Evolutionary conservation across 2,888 invertebrate species (phyloP), one percentile per base, ranked within the genome.

Genomic region (Drosophila falleni): DNA sequence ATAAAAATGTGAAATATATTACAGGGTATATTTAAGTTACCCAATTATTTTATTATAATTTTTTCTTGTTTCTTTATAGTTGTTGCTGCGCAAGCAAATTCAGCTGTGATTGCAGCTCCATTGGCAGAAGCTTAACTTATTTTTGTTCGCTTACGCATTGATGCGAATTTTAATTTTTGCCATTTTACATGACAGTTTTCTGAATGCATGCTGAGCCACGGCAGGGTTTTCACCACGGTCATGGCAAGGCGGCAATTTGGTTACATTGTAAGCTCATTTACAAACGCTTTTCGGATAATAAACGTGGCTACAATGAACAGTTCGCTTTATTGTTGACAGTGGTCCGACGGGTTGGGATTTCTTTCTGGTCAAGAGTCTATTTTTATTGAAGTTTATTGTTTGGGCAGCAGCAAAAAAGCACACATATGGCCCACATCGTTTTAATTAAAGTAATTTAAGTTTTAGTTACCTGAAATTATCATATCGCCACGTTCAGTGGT

Each of bases 401-500:
- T 61, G 31, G 15, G 1, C 15, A 26, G 33, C 35, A 16, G n/a
- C 5, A 8, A 9, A 10, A 10, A 5, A 19, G 11, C 33, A 16
- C 10, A 23, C 39, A 23, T 47, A 9, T 58, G 11, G 15, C 15
- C 31, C 9, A 41, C 29, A 46, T 35, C 8, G 46, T 37, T 58
- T 46, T 16, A 54, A 61, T 53, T 29, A 29, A 16, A 39, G 26
- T 19, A 19, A 10, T 16, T n/a, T 4, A 44, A 33, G 15, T 33
- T 10, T 3, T 8, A 71, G 75, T 95, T 94, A 97, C 97, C 97
- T 93, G 97, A 97, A 93, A 97, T 97, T 89, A 97, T 97, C 97
- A 97, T 97, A 91, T 97, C 97, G 50, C 97, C 97, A 67, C 96
- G 94, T 87, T 97, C 97, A 8, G 97, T 97, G 39, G 97, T 97